These are phyloP conservation scores for Lacerta agilis DNA, from an alignment of 2,797 vertebrate species.

Conservation along the genomic window DNA sequence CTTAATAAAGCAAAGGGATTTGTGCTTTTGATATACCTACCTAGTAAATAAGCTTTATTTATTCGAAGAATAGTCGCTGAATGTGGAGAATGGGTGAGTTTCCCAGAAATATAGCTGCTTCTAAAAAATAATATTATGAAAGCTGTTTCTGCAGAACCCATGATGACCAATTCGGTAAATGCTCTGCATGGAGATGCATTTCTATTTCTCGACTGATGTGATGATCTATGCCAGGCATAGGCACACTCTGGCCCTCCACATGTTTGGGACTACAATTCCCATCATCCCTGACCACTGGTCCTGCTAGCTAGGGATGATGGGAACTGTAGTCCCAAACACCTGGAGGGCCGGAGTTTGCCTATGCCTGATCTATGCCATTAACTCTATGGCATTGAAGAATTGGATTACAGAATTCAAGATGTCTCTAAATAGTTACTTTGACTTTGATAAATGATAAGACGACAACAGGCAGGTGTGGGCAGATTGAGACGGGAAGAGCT, in stretches of 20 bases:
- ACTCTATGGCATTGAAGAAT: too few relatives aligned
- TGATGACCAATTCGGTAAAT: neutral
- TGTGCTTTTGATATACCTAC: neutral
- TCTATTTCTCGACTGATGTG: neutral
- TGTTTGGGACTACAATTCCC: too few relatives aligned
- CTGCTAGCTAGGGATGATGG: too few relatives aligned
- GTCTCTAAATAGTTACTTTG: neutral
- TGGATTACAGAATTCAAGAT: neutral
- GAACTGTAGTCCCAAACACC: too few relatives aligned
- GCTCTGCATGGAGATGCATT: neutral
- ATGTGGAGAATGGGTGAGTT: neutral
- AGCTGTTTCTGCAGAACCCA: neutral
- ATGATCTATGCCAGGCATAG: neutral
- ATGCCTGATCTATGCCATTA: neutral
- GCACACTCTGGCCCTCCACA: too few relatives aligned
- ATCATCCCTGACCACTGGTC: too few relatives aligned
- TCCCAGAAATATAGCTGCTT: neutral
- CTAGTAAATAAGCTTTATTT: neutral
- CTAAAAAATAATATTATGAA: neutral
- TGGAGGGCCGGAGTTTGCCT: too few relatives aligned
- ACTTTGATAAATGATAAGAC: neutral
- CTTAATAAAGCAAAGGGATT: neutral
- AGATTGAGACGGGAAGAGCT: too few relatives aligned
- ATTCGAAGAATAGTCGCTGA: neutral
- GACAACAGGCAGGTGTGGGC: too few relatives aligned